A percentile compares a stretch with the other conserved stretches of the same genome.
These are phyloP conservation scores for Laticauda laticaudata DNA, from an alignment of 2,113 vertebrate species.

Conservation along the genomic window DNA sequence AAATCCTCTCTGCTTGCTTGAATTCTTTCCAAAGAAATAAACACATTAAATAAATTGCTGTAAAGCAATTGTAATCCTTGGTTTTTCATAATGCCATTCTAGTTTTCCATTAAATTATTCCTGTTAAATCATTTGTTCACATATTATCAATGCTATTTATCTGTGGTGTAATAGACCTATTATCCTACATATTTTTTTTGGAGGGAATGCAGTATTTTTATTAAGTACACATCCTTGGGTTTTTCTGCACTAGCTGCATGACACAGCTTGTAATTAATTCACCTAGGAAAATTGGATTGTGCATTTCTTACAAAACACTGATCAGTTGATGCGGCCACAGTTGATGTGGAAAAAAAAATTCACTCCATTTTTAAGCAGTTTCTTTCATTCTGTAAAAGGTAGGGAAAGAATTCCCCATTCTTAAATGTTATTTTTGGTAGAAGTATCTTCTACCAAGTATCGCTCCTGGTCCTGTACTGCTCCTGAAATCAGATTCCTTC, in stretches of 20 bases:
- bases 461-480: not conserved
- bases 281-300: constrained; percentile 9
- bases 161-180: not conserved
- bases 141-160: constrained; percentile 4
- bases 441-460: not conserved
- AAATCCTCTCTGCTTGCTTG: not conserved
- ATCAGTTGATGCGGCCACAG: not conserved
- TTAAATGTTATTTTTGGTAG: not conserved
- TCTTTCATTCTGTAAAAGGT: not conserved
- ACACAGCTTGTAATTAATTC: not conserved
- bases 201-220: not conserved
- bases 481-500: not conserved
- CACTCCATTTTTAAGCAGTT: not conserved
- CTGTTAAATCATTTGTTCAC: not conserved
- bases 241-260: not conserved
- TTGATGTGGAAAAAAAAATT: constrained; percentile 4
- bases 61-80: not conserved
- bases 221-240: not conserved
- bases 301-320: not conserved
- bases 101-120: not conserved
- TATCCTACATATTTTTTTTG: not conserved
- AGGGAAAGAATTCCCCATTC: not conserved
- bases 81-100: not conserved
- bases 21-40: not conserved
- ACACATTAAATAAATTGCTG: not conserved